These are phyloP conservation scores for Akabosia matsudoensis DNA, from an alignment of 1,140 invertebrate genomes.

Conservation along the genomic window DNA sequence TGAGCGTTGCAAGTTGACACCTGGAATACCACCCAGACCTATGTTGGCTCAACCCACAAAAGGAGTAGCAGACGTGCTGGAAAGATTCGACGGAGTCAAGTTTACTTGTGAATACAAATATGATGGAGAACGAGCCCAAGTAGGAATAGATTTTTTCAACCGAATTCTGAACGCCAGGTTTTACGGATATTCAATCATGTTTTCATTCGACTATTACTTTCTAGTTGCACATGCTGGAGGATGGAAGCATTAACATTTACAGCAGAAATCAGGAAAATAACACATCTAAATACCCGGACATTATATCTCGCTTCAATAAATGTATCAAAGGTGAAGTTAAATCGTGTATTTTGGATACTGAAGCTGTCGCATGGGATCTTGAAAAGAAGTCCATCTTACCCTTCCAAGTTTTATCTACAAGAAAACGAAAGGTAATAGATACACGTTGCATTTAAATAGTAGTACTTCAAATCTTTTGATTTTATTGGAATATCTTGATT, in stretches of 20 bases:
- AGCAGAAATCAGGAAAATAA: constrained; percentile 98
- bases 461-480: not conserved
- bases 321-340: constrained; percentile 60
- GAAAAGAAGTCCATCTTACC: constrained; percentile 88
- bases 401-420: constrained; percentile 93
- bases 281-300: constrained; percentile 96
- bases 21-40: constrained; percentile 92
- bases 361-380: constrained; percentile 94
- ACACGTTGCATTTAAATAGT: not conserved
- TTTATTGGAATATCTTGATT: constrained; percentile 9
- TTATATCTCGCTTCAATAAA: constrained; percentile 68
- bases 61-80: constrained; percentile 83
- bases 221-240: constrained; percentile 70
- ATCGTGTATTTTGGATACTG: constrained; percentile 91
- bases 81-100: constrained; percentile 82
- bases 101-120: constrained; percentile 99
- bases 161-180: not conserved
- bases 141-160: constrained; percentile 51
- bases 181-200: constrained; percentile 17
- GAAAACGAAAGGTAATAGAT: constrained; percentile 81
- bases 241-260: constrained; percentile 75
- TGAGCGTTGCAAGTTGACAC: constrained; percentile 79
- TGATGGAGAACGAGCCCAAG: constrained; percentile 97
- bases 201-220: too few species aligned
- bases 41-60: constrained; percentile 99